These are phyloP conservation scores for Symphodus melops DNA, from an alignment of 2,113 vertebrate species.

Conservation along the genomic window DNA sequence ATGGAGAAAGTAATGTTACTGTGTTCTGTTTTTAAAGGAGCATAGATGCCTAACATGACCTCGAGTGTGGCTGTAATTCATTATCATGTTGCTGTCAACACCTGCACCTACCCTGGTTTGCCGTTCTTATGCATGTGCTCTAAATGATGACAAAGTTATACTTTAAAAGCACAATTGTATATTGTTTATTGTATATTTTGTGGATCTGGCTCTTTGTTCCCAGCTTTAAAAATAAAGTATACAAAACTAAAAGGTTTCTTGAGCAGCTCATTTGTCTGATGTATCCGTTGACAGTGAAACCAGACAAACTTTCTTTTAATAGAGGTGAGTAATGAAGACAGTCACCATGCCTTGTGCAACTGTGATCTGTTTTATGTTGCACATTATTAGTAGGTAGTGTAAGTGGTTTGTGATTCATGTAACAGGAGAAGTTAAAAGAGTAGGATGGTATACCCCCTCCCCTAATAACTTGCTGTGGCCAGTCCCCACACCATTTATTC, in stretches of 20 bases:
- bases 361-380: not conserved
- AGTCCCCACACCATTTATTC: not conserved
- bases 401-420: not conserved
- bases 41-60: constrained; percentile 11
- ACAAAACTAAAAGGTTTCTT: not conserved
- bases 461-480: not conserved
- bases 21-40: constrained; percentile 1
- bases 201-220: not conserved
- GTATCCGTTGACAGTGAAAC: not conserved
- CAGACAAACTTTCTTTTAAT: not conserved
- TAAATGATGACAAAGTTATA: not conserved
- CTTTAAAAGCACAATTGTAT: not conserved
- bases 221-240: not conserved
- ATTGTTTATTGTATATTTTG: not conserved
- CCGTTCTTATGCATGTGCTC: not conserved
- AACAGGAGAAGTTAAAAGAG: not conserved
- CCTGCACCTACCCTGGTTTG: constrained; percentile 36
- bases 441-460: not conserved
- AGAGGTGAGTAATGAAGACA: not conserved
- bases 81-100: constrained; percentile 28
- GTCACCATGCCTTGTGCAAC: not conserved
- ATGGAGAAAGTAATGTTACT: constrained; percentile 1
- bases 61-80: constrained; percentile 8
- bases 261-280: not conserved
- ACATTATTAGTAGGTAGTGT: no score